A percentile compares a stretch with the other conserved stretches of the same genome.
Conservation (phyloP, 2,113 vertebrate species). For the Thermophis baileyi region DNA sequence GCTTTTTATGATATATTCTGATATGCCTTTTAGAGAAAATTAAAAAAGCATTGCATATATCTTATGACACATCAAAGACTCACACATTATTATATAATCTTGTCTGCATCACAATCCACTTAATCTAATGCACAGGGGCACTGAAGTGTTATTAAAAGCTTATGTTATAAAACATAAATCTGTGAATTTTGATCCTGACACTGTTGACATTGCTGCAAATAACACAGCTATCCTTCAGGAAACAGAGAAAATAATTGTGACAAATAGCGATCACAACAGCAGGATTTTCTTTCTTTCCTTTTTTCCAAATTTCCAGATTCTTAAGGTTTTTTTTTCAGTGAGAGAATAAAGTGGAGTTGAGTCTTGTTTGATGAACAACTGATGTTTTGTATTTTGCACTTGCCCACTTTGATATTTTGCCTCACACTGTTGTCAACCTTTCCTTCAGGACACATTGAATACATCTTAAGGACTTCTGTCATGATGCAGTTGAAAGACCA, state of each 20-base stretch:
- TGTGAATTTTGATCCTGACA: neutral
- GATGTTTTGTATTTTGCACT: neutral
- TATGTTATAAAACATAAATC: neutral
- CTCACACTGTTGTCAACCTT: neutral
- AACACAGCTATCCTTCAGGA: neutral
- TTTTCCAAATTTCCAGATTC: neutral
- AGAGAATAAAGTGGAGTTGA: neutral
- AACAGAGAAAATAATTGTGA: neutral
- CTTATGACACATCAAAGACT: neutral
- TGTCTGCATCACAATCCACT: neutral
- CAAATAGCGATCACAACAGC: neutral
- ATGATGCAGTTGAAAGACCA: conserved; percentile 12
- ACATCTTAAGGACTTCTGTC: neutral
- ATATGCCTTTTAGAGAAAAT: neutral
- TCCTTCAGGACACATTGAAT: neutral
- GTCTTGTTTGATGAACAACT: neutral
- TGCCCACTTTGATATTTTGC: conserved; percentile 15
- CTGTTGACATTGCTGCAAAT: neutral
- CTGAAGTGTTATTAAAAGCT: neutral
- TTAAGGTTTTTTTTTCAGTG: neutral
- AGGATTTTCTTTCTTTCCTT: neutral
- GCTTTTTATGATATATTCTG: neutral
- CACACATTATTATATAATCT: neutral
- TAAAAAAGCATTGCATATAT: neutral
- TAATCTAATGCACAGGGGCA: neutral